Conservation (phyloP, 2,113 vertebrate species). For the Anguilla rostrata region DNA sequence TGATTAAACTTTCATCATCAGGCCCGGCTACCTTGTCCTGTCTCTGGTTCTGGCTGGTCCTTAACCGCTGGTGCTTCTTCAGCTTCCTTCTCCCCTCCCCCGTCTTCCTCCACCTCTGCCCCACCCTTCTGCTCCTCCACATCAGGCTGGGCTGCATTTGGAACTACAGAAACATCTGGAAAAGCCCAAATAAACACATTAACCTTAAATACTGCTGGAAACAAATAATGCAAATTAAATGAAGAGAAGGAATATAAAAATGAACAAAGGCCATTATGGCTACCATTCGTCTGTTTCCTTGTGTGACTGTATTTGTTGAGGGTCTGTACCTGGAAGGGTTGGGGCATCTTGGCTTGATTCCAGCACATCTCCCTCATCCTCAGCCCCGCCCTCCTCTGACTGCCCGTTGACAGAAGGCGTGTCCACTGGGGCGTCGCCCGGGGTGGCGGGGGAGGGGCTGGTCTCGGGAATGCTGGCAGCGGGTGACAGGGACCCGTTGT, state of each 20-base stretch:
- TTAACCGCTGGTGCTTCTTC: constrained; percentile 42
- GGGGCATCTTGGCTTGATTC: constrained; percentile 36
- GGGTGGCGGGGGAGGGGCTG: constrained; percentile 33
- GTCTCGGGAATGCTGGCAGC: constrained; percentile 61
- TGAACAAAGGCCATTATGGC: not conserved
- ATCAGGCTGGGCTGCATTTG: not conserved
- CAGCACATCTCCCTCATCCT: constrained; percentile 11
- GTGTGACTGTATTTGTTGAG: not conserved
- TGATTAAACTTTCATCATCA: no score
- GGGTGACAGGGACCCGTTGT: constrained; percentile 48
- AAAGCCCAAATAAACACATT: not conserved
- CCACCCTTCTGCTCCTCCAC: not conserved
- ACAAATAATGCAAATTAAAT: not conserved
- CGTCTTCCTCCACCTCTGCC: not conserved
- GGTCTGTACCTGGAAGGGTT: constrained; percentile 45
- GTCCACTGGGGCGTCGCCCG: constrained; percentile 45
- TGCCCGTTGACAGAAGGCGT: constrained; percentile 59
- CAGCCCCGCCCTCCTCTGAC: constrained; percentile 44
- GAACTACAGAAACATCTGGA: constrained; percentile 1
- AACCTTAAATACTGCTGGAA: not conserved
- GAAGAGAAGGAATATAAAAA: not conserved
- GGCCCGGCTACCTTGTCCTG: constrained; percentile 27
- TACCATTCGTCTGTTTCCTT: not conserved
- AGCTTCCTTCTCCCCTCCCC: constrained; percentile 26
- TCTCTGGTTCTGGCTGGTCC: constrained; percentile 30